Conservation (phyloP, 2,113 vertebrate species). For the Lasiurus cinereus region DNA sequence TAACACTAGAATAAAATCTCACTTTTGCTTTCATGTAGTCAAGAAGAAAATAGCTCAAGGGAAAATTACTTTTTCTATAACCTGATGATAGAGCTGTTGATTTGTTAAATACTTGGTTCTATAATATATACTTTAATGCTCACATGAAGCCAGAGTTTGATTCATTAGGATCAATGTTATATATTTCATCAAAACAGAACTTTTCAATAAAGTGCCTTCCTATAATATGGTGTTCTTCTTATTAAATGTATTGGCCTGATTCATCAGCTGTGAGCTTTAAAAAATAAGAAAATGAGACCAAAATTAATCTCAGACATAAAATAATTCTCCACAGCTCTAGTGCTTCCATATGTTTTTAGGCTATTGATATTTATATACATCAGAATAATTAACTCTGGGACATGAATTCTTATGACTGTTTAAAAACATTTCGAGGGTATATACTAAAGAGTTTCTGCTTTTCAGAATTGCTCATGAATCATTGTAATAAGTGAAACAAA, state of each 20-base stretch:
- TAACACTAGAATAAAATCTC: background rate
- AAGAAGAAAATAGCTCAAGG: background rate
- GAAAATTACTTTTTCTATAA: background rate
- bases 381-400: slow-evolving; percentile 56
- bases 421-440: slow-evolving; percentile 26
- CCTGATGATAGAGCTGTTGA: background rate
- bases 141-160: background rate
- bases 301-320: slow-evolving; percentile 60
- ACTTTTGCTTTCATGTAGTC: background rate
- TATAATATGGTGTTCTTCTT: background rate
- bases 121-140: background rate
- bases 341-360: slow-evolving; percentile 40
- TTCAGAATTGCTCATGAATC: slow-evolving; percentile 23
- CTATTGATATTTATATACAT: slow-evolving; percentile 65
- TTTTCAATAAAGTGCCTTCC: background rate
- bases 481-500: slow-evolving; percentile 59
- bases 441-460: slow-evolving; percentile 40
- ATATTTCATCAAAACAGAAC: slow-evolving; percentile 36
- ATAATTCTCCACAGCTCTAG: slow-evolving; percentile 30
- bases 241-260: slow-evolving; percentile 31
- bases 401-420: slow-evolving; percentile 21
- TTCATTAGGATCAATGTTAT: background rate
- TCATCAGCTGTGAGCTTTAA: slow-evolving; percentile 26
- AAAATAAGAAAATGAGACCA: slow-evolving; percentile 38
- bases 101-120: background rate